Percentiles rank a stretch among this genome's conserved stretches.
phyloP scores from a whole-genome alignment of 2,113 vertebrate species.

The Caloenas nicobarica region DNA sequence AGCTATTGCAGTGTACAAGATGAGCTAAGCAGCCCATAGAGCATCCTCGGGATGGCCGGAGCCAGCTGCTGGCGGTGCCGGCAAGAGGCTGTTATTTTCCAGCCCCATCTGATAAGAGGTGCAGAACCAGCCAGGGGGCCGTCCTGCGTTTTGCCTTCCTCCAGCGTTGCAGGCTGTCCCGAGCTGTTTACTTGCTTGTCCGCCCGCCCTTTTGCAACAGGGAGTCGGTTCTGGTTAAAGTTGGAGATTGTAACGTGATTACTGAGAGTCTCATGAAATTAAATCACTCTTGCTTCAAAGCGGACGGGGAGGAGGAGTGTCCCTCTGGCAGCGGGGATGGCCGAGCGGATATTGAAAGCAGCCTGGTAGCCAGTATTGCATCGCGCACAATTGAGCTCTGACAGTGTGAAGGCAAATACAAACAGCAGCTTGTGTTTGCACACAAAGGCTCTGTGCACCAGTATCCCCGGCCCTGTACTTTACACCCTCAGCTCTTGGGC shows the following conservation, averaged over 20 bases:
- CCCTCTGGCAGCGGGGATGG: constrained; percentile 73
- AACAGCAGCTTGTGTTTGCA: constrained; percentile 51
- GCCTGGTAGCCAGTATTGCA: constrained; percentile 58
- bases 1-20: background rate
- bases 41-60: constrained; percentile 5
- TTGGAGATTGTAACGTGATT: constrained; percentile 79
- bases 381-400: constrained; percentile 61
- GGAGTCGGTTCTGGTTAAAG: constrained; percentile 83
- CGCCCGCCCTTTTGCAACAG: constrained; percentile 45
- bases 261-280: constrained; percentile 76
- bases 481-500: constrained; percentile 49
- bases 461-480: constrained; percentile 36
- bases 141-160: constrained; percentile 12
- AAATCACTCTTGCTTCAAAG: constrained; percentile 86
- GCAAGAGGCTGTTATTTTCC: background rate
- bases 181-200: constrained; percentile 36
- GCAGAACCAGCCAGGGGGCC: constrained; percentile 32
- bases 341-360: constrained; percentile 77
- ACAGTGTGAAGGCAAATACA: constrained; percentile 51
- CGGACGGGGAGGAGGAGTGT: constrained; percentile 46
- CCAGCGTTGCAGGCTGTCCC: constrained; percentile 20
- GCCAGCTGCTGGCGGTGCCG: constrained; percentile 53
- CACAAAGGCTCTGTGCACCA: constrained; percentile 45
- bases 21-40: constrained; percentile 48
- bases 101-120: constrained; percentile 27